Percentiles rank a stretch among this genome's conserved stretches.
Conservation (phyloP, 2,888 invertebrate genomes). For the Dermolepida albohirtum region DNA sequence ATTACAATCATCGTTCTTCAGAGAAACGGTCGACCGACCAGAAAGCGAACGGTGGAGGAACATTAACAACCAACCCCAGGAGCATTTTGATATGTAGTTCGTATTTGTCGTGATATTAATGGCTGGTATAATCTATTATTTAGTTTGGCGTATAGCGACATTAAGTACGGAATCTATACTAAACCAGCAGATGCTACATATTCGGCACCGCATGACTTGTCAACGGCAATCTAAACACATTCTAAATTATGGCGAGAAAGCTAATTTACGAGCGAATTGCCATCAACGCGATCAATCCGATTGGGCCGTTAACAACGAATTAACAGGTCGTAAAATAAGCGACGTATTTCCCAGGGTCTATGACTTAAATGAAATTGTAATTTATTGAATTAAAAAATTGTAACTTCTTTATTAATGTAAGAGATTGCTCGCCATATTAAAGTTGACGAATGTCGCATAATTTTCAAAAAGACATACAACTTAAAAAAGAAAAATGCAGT, state of each 20-base stretch:
- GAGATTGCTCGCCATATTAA: too few species aligned
- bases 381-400: too few species aligned
- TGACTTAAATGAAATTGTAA: too few species aligned
- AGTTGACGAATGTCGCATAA: too few species aligned
- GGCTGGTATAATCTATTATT: slow-evolving; percentile 42
- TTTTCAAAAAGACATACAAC: too few species aligned
- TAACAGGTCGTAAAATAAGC: slow-evolving; percentile 20
- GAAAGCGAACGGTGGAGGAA: slow-evolving; percentile 1
- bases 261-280: slow-evolving; percentile 24
- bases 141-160: slow-evolving; percentile 39
- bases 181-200: slow-evolving; percentile 39
- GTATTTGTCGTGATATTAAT: slow-evolving; percentile 41
- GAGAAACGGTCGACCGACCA: slow-evolving; percentile 18
- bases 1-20: slow-evolving; percentile 22
- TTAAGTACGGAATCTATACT: slow-evolving; percentile 39
- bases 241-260: slow-evolving; percentile 37
- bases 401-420: too few species aligned
- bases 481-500: too few species aligned
- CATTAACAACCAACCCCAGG: slow-evolving; percentile 13
- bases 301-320: slow-evolving; percentile 30
- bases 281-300: slow-evolving; percentile 20
- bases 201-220: slow-evolving; percentile 35
- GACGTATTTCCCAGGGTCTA: not conserved
- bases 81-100: slow-evolving; percentile 37
- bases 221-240: slow-evolving; percentile 41